Evolutionary conservation across 2,113 vertebrate genomes (phyloP).

Genomic region (Sula dactylatra): DNA sequence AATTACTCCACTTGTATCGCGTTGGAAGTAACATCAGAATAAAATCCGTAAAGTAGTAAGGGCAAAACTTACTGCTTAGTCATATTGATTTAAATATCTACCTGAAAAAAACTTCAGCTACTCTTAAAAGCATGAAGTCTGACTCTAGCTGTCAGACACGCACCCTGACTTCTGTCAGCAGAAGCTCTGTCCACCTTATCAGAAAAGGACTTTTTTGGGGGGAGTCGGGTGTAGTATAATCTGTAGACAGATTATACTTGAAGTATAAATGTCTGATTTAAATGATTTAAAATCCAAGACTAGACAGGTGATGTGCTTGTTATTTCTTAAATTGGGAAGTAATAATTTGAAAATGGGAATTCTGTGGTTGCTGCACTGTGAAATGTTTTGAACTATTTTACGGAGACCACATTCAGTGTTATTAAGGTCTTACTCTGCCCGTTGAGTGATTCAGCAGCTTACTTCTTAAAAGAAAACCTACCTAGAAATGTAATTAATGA

Average conservation of each 20-base stretch:
- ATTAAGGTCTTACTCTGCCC: not conserved
- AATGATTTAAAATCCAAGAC: not conserved
- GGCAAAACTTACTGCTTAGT: not conserved
- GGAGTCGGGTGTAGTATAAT: not conserved
- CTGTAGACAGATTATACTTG: not conserved
- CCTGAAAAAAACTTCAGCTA: not conserved
- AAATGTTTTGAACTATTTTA: not conserved
- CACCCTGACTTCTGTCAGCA: not conserved
- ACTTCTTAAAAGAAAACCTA: not conserved
- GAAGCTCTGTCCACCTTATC: not conserved
- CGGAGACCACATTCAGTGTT: not conserved
- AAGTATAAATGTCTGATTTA: not conserved
- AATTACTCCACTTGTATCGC: not conserved
- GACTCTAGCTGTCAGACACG: not conserved
- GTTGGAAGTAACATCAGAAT: not conserved
- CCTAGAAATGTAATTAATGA: not conserved
- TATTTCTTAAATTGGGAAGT: not conserved
- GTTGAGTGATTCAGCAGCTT: not conserved
- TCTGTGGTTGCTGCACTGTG: not conserved
- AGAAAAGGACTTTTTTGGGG: not conserved
- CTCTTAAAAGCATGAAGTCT: not conserved
- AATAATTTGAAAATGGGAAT: not conserved
- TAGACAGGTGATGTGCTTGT: not conserved
- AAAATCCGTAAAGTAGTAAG: not conserved
- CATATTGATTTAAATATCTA: not conserved